Base-by-base conservation (phyloP, 1,140 invertebrate genomes). In the Heliconius hewitsoni region DNA sequence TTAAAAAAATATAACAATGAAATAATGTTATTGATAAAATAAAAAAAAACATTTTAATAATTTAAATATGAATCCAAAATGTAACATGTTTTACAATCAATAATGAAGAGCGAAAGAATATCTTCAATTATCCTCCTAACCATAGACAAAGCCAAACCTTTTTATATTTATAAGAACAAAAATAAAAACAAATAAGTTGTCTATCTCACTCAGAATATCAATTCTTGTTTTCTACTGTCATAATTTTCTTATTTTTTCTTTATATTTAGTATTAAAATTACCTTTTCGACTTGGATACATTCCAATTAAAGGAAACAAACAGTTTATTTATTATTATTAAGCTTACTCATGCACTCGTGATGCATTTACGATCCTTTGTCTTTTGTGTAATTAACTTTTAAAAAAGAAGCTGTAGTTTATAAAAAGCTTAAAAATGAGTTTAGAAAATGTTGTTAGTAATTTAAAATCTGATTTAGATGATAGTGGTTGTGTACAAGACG, bases 401-500 rank as follows among this genome's bases (percentile, higher is more conserved):
- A 66, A 27, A 27, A 66, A 30, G 60, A 66, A 30, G 60, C 23
- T 16, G 11, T 66, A 30, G 23, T 9, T 66, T 30, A 66, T n/a
- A 66, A 66, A 66, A 66, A 27, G 27, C 27, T 30, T 66, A 16
- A 85, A 86, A 86, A 93, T 94, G 90, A 86, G 81, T 19, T 84
- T 86, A 34, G 74, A 86, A 57, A 75, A 83, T 37, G 76, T 83
- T 42, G 88, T 90, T 57, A 79, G 73, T 78, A 88, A 87, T 39
- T 18, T 72, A 8, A 85, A 85, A 66, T 73, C 73, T 30, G 88
- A 92, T 8, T 74, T 93, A 37, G 82, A 94, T 50, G 92, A 94
- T 71, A 93, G 89, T 71, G 91, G 92, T 46, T 89, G 85, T 72
- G 87, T 91, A 34, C 87, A 91, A 76, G 90, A 93, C 46, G 89